Percentiles rank a stretch among this genome's conserved stretches.
Conservation (phyloP, 2,797 vertebrate genomes). For the Amblyopsis hoosieri region DNA sequence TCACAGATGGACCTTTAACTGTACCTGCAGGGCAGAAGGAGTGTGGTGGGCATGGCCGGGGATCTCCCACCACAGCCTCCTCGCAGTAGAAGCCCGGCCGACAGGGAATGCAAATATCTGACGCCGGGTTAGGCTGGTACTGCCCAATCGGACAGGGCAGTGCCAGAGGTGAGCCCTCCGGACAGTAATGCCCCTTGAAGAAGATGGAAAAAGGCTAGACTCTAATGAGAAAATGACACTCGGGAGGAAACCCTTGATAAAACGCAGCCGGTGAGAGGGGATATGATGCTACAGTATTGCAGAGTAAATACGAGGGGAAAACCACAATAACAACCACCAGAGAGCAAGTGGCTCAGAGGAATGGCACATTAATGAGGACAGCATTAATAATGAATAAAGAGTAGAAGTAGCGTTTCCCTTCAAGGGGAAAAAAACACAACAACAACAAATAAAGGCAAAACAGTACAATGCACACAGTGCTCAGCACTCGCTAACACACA, state of each 20-base stretch:
- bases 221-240: not conserved
- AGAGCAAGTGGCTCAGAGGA: not conserved
- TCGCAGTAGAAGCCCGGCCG: slow-evolving; percentile 90
- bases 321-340: no score
- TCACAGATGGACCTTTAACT: not conserved
- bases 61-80: slow-evolving; percentile 77
- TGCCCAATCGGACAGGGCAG: slow-evolving; percentile 83
- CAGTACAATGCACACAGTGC: not conserved
- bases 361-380: slow-evolving; percentile 5
- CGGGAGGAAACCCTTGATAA: not conserved
- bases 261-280: not conserved
- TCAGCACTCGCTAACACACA: not conserved
- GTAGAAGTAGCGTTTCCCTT: not conserved
- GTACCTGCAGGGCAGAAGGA: slow-evolving; percentile 86
- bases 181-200: slow-evolving; percentile 87
- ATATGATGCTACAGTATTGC: no score
- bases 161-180: slow-evolving; percentile 76
- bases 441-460: not conserved
- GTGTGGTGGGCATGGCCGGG: slow-evolving; percentile 83
- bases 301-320: no score
- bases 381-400: slow-evolving; percentile 14
- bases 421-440: no score
- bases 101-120: slow-evolving; percentile 83
- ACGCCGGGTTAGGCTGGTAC: slow-evolving; percentile 86
- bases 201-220: not conserved